Evolutionary conservation across 2,888 invertebrate genomes (phyloP).

Genomic region (Microctonus brassicae): DNA sequence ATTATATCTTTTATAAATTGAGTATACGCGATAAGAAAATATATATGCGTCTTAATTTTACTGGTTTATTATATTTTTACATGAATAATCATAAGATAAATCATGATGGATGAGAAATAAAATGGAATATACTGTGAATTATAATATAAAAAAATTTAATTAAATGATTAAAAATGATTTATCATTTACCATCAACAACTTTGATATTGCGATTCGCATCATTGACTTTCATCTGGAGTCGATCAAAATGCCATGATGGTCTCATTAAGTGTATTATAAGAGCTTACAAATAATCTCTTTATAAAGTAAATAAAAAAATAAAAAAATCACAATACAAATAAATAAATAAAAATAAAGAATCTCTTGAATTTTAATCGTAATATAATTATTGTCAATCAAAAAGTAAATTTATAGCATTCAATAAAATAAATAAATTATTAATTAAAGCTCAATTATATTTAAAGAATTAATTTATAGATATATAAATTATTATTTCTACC

Average conservation of each 20-base stretch:
- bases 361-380: neutral
- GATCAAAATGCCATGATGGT: neutral
- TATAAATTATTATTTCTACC: constrained; percentile 50
- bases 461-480: constrained; percentile 1
- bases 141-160: too few species aligned
- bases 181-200: neutral
- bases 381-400: neutral
- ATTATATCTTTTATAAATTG: neutral
- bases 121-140: neutral
- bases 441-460: neutral
- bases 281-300: neutral
- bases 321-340: neutral
- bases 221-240: neutral
- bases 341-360: neutral
- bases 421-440: neutral
- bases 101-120: too few species aligned
- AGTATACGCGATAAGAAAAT: neutral
- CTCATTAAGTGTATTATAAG: neutral
- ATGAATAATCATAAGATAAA: neutral
- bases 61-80: neutral
- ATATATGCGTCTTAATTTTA: neutral
- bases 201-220: neutral
- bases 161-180: neutral
- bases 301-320: too few species aligned
- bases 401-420: too few species aligned